Evolutionary conservation across 2,888 invertebrate species (phyloP).

Genomic region (Heliconius cydno): DNA sequence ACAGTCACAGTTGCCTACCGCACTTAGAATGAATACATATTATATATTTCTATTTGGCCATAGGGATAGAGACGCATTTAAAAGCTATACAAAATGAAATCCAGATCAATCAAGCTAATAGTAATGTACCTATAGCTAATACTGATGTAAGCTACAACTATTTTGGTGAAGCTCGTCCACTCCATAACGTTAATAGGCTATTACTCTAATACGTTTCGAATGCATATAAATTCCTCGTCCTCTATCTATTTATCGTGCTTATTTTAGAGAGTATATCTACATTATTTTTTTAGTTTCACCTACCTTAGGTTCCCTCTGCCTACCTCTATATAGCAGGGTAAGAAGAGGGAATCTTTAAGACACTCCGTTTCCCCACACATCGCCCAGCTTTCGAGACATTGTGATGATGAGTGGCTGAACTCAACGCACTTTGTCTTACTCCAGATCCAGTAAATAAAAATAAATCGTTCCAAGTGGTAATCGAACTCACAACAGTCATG

Average conservation of each 20-base stretch:
- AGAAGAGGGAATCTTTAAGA: no score
- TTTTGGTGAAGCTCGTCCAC: slow-evolving; percentile 19
- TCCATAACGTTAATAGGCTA: slow-evolving; percentile 37
- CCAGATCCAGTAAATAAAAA: neutral
- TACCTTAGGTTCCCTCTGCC: no score
- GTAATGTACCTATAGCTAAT: neutral
- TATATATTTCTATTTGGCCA: no score
- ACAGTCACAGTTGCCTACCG: no score
- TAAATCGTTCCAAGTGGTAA: neutral
- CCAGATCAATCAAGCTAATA: slow-evolving; percentile 4
- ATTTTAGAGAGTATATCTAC: no score
- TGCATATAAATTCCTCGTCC: slow-evolving; percentile 2
- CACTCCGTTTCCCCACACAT: neutral
- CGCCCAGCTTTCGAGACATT: neutral
- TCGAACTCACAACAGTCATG: neutral
- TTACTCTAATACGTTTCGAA: slow-evolving; percentile 37
- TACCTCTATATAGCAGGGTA: no score
- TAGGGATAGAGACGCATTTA: no score
- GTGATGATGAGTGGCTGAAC: no score
- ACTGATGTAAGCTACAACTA: neutral
- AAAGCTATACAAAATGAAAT: neutral
- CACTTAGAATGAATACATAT: no score
- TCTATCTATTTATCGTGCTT: neutral
- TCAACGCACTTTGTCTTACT: no score
- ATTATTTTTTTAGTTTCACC: no score